Evolutionary conservation across 2,888 invertebrate genomes (phyloP).

Genomic region (Pollenia angustigena): DNA sequence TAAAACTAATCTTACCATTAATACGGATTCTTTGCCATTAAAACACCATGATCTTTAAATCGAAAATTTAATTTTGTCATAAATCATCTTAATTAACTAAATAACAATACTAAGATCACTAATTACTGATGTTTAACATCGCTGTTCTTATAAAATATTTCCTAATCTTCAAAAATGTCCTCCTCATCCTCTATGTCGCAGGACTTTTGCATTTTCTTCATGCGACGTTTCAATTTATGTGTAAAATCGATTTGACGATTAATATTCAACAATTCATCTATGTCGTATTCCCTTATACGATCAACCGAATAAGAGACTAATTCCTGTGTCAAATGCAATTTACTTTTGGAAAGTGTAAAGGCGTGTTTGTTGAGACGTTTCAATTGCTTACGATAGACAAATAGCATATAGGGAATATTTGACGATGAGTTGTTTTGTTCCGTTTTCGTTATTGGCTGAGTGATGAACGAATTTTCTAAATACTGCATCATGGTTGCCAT

Average conservation of each 20-base stretch:
- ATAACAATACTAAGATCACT: conserved; percentile 30
- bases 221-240: conserved; percentile 24
- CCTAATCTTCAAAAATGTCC: background rate
- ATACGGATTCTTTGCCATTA: too few species aligned
- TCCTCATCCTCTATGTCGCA: background rate
- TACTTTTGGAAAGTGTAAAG: conserved; percentile 43
- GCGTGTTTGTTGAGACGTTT: conserved; percentile 4
- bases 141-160: background rate
- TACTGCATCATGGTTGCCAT: background rate
- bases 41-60: too few species aligned
- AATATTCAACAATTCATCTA: conserved; percentile 54
- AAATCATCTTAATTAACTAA: conserved; percentile 5
- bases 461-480: background rate
- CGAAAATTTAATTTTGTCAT: too few species aligned
- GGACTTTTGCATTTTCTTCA: conserved; percentile 20
- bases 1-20: too few species aligned
- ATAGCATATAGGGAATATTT: conserved; percentile 54
- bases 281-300: conserved; percentile 45
- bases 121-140: conserved; percentile 42
- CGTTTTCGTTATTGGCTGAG: background rate
- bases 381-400: conserved; percentile 51
- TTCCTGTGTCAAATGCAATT: conserved; percentile 59
- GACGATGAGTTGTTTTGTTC: background rate
- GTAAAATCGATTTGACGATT: conserved; percentile 53
- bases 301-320: conserved; percentile 47